Conservation (phyloP, 2,797 vertebrate species). For the Triplophysa bombifrons region DNA sequence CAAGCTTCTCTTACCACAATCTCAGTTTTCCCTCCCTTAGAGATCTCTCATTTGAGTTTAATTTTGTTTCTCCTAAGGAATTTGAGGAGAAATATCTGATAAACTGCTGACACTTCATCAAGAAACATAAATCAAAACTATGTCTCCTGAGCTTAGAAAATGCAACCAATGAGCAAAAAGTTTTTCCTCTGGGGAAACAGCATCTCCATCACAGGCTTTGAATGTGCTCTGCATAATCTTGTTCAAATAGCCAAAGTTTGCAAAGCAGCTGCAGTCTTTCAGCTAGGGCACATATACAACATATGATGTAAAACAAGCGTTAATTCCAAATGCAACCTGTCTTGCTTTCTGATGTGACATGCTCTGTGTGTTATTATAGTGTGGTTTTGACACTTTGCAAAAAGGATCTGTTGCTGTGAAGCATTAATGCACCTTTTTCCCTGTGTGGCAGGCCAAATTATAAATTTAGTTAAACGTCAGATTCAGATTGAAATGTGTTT, state of each 20-base stretch:
- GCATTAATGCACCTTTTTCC: background rate
- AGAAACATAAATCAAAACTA: too few relatives aligned
- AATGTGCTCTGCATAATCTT: conserved; percentile 21
- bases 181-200: background rate
- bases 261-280: conserved; percentile 7
- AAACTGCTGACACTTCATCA: too few relatives aligned
- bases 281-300: conserved; percentile 9
- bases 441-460: background rate
- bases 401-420: conserved; percentile 18
- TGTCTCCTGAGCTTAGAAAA: too few relatives aligned
- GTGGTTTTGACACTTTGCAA: conserved; percentile 26
- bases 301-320: conserved; percentile 31
- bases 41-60: too few relatives aligned
- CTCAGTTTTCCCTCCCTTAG: too few relatives aligned
- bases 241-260: conserved; percentile 31
- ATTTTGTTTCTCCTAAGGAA: too few relatives aligned
- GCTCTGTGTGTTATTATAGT: conserved; percentile 5
- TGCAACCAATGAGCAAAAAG: too few relatives aligned
- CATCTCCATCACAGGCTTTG: conserved; percentile 26
- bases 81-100: too few relatives aligned
- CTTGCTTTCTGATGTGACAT: conserved; percentile 40
- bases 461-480: too few relatives aligned
- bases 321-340: conserved; percentile 28
- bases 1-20: too few relatives aligned
- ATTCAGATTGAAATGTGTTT: too few relatives aligned